phyloP scores from a whole-genome alignment of 2,113 vertebrate species.

The Takifugu flavidus region DNA sequence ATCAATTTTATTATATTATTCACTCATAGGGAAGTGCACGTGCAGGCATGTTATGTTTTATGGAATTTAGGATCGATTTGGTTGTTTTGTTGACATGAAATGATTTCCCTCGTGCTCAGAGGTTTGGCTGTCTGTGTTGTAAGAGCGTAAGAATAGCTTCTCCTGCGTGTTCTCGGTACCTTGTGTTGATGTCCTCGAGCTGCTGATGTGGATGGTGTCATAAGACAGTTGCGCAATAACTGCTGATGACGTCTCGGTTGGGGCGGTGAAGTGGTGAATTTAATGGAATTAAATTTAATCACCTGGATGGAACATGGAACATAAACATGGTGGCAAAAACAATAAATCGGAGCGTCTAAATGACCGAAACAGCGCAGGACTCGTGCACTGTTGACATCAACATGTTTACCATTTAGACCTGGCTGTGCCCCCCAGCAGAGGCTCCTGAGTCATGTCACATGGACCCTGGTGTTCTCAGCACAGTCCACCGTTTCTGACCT shows the following conservation, averaged over 20 bases:
- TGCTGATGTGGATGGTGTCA: conserved; percentile 33
- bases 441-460: conserved; percentile 47
- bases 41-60: no score
- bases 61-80: no score
- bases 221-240: conserved; percentile 13
- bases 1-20: no score
- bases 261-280: not conserved
- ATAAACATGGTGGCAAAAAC: not conserved
- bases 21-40: no score
- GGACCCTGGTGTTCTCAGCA: conserved; percentile 60
- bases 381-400: conserved; percentile 30
- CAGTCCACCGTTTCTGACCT: conserved; percentile 27
- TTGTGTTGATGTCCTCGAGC: conserved; percentile 26
- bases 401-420: conserved; percentile 53
- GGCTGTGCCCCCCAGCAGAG: not conserved
- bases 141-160: conserved; percentile 66
- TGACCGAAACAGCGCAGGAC: conserved; percentile 18
- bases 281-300: not conserved
- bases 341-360: conserved; percentile 3
- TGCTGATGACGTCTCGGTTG: not conserved
- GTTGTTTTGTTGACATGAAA: not conserved
- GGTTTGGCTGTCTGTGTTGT: conserved; percentile 16
- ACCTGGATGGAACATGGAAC: not conserved
- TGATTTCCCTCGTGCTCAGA: not conserved
- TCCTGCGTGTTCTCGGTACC: conserved; percentile 36